phyloP scores from a whole-genome alignment of 2,888 invertebrate species.

The Eristalis pertinax region DNA sequence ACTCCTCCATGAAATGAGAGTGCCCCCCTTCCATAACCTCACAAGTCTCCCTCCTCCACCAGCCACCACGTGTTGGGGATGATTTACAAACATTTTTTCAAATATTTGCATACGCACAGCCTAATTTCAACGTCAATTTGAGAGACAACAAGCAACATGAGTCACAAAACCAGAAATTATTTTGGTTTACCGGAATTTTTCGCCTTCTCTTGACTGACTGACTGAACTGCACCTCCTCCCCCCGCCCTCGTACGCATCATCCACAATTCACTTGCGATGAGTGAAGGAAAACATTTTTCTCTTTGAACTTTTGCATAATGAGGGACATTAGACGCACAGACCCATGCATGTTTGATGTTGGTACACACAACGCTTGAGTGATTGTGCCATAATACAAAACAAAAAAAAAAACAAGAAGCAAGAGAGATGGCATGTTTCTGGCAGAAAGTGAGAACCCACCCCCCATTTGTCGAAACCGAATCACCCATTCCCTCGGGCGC shows the following conservation, averaged over 20 bases:
- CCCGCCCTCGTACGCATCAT: background rate
- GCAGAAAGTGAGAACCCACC: conserved; percentile 11
- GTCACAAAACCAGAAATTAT: background rate
- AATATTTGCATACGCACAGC: background rate
- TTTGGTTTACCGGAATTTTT: background rate
- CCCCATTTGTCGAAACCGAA: conserved; percentile 9
- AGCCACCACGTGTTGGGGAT: background rate
- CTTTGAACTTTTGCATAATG: conserved; percentile 64
- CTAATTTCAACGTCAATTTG: background rate
- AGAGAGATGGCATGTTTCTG: conserved; percentile 25
- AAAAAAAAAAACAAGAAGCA: too few species aligned
- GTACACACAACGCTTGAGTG: conserved; percentile 60
- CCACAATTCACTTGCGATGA: background rate
- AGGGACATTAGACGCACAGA: conserved; percentile 17
- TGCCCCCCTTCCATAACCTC: too few species aligned
- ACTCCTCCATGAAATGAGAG: too few species aligned
- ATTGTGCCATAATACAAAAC: conserved; percentile 38
- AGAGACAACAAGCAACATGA: background rate
- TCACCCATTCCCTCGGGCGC: conserved; percentile 1
- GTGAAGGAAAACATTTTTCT: conserved; percentile 24
- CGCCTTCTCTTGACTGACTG: conserved; percentile 6
- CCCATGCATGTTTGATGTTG: conserved; percentile 59
- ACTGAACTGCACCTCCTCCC: background rate
- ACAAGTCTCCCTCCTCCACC: too few species aligned
- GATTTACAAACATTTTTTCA: background rate